Percentiles rank a stretch among this genome's conserved stretches.
Conservation (phyloP, 2,888 invertebrate species). For the Pogonocherus hispidulus region DNA sequence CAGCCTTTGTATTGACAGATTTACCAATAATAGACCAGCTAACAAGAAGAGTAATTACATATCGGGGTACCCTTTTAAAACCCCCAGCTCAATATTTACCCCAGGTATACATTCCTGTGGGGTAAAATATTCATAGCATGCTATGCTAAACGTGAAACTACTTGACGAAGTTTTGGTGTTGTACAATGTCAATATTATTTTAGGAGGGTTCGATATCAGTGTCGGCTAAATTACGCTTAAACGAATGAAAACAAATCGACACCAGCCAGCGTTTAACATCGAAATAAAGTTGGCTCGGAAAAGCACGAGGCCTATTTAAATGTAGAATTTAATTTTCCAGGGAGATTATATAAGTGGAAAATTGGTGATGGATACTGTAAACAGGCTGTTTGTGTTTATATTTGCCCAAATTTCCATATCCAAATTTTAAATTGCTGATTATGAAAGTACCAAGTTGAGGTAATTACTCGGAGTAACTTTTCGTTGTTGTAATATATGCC, state of each 20-base stretch:
- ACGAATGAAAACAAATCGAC: slow-evolving; percentile 36
- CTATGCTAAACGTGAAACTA: slow-evolving; percentile 18
- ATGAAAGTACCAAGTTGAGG: no score
- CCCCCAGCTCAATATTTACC: not conserved
- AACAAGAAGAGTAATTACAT: not conserved
- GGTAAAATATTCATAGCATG: slow-evolving; percentile 29
- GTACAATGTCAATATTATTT: slow-evolving; percentile 35
- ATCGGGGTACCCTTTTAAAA: not conserved
- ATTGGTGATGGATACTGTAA: not conserved
- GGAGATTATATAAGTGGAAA: not conserved
- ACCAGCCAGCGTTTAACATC: slow-evolving; percentile 13
- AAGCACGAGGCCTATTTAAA: slow-evolving; percentile 10
- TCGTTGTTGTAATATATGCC: no score
- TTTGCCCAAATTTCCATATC: not conserved
- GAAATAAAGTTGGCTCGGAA: slow-evolving; percentile 10
- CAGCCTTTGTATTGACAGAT: no score
- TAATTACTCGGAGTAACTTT: no score
- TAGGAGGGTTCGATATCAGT: slow-evolving; percentile 32
- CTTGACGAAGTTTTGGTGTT: slow-evolving; percentile 25
- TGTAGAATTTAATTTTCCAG: slow-evolving; percentile 24
- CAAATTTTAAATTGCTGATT: not conserved
- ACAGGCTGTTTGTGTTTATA: not conserved
- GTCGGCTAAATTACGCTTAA: slow-evolving; percentile 30
- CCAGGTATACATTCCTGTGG: not conserved
- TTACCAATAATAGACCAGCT: not conserved